Conservation (phyloP, 2,113 vertebrate genomes). For the Psophia crepitans region DNA sequence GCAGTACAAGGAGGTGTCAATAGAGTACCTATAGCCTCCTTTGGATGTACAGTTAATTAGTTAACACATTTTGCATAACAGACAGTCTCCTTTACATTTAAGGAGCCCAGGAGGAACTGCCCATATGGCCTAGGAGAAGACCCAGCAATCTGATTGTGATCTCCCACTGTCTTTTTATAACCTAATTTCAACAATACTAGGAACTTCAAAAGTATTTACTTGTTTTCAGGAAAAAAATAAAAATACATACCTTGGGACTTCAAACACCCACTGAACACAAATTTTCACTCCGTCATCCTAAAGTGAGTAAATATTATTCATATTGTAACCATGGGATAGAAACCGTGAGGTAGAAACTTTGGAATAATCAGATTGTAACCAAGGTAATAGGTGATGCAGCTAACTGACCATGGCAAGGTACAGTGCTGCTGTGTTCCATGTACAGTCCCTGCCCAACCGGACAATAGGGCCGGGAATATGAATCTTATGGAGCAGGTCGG, state of each 20-base stretch:
- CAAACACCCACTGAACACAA: not conserved
- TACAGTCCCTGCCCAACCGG: no score
- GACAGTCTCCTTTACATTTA: not conserved
- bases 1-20: not conserved
- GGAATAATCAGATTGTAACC: no score
- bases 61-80: not conserved
- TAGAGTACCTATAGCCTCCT: not conserved
- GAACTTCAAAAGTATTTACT: not conserved
- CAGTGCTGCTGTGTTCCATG: no score
- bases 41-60: not conserved
- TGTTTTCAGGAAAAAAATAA: not conserved
- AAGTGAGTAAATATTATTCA: not conserved
- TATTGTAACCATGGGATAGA: no score
- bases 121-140: not conserved
- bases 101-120: not conserved
- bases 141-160: not conserved
- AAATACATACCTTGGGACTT: not conserved
- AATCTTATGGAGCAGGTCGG: no score
- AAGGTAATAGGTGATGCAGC: no score
- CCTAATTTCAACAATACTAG: not conserved
- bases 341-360: no score
- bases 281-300: not conserved
- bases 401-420: no score
- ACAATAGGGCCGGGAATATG: no score
- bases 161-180: not conserved